A percentile compares a stretch with the other conserved stretches of the same genome.
These are phyloP conservation scores for Opisthograptis luteolata DNA, from an alignment of 2,888 invertebrate species.

Conservation along the genomic window DNA sequence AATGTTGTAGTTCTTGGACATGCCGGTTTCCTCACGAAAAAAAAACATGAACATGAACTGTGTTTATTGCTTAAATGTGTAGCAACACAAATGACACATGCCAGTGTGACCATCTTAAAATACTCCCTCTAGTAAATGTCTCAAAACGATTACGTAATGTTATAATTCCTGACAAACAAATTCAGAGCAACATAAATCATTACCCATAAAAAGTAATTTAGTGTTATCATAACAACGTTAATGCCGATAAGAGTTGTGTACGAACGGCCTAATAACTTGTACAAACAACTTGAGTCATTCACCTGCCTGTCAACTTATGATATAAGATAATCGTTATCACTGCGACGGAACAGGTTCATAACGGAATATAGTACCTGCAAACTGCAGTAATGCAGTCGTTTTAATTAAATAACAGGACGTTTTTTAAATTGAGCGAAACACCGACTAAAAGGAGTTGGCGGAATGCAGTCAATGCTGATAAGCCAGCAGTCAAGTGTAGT, in stretches of 20 bases:
- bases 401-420: conserved; percentile 36
- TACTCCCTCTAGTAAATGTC: neutral
- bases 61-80: too few relatives aligned
- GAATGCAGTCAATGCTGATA: conserved; percentile 28
- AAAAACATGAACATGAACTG: too few relatives aligned
- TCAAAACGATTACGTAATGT: conserved; percentile 1
- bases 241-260: conserved; percentile 53
- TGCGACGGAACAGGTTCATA: conserved; percentile 38
- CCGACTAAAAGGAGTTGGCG: conserved; percentile 26
- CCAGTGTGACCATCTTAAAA: too few relatives aligned
- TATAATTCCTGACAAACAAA: conserved; percentile 3
- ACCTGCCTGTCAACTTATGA: conserved; percentile 66
- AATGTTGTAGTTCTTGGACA: too few relatives aligned
- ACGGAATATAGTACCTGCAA: too few relatives aligned
- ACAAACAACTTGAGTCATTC: conserved; percentile 64
- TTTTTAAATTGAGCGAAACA: conserved; percentile 27
- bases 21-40: too few relatives aligned
- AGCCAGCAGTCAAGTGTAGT: conserved; percentile 8
- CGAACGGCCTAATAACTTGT: conserved; percentile 53
- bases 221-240: conserved; percentile 44
- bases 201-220: conserved; percentile 31
- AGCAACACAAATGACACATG: too few relatives aligned
- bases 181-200: conserved; percentile 30
- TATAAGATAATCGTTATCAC: conserved; percentile 54
- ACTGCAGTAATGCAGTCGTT: conserved; percentile 25